Evolutionary conservation across 2,797 vertebrate genomes (phyloP).

Genomic region (Mycteria americana): DNA sequence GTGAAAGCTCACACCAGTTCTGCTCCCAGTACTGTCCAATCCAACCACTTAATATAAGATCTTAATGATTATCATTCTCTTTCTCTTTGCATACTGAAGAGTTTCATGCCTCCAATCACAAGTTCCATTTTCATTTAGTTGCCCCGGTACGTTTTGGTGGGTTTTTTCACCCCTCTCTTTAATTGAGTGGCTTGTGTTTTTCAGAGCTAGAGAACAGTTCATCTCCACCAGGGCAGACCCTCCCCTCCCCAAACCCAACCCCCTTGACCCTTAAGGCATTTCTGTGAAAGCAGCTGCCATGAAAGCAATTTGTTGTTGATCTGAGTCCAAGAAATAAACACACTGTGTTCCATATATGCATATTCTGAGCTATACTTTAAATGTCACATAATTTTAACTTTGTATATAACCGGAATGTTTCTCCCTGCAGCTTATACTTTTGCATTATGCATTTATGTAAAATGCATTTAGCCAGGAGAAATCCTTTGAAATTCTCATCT

Average conservation of each 20-base stretch:
- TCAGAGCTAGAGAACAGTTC: background rate
- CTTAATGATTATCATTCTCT: background rate
- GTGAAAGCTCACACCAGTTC: background rate
- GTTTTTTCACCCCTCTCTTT: accelerated
- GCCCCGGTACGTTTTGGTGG: background rate
- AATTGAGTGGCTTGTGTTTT: background rate
- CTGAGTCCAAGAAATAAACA: conserved; percentile 30
- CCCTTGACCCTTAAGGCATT: background rate
- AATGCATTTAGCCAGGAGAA: conserved; percentile 59
- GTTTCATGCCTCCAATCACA: background rate
- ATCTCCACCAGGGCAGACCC: background rate
- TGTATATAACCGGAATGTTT: background rate
- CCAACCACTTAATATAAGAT: background rate
- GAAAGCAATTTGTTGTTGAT: conserved; percentile 24
- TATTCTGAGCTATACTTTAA: conserved; percentile 52
- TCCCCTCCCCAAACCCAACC: background rate
- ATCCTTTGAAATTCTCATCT: conserved; percentile 70
- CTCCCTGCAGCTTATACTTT: conserved; percentile 47
- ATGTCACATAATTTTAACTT: conserved; percentile 54
- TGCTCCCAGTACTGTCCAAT: background rate
- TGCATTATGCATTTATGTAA: conserved; percentile 75
- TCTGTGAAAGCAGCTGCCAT: background rate
- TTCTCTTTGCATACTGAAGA: background rate
- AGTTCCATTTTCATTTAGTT: background rate
- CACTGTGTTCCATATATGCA: background rate